These are phyloP conservation scores for Todus mexicanus DNA, from an alignment of 2,797 vertebrate genomes.

Conservation along the genomic window DNA sequence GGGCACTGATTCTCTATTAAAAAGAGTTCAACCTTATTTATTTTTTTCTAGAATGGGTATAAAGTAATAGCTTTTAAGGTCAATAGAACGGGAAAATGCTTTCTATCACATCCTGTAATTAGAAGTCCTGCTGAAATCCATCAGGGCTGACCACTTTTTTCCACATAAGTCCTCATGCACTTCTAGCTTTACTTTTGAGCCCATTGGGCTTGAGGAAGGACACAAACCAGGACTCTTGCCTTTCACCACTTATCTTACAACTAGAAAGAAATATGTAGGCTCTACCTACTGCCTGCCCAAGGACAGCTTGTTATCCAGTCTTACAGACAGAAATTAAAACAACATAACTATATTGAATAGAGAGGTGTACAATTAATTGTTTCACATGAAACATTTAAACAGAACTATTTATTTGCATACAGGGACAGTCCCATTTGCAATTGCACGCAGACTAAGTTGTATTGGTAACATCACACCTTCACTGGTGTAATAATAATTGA, in stretches of 20 bases:
- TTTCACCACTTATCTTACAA: background rate
- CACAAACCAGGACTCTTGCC: background rate
- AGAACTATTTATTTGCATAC: background rate
- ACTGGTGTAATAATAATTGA: background rate
- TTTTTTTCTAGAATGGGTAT: background rate
- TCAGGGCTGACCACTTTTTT: background rate
- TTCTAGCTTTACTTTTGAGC: background rate
- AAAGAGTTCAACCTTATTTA: background rate
- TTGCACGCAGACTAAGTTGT: background rate
- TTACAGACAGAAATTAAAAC: background rate
- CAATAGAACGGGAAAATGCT: background rate
- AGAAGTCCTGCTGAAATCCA: background rate
- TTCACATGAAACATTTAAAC: background rate
- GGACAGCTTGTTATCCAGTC: background rate
- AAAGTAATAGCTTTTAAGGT: background rate
- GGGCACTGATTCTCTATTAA: background rate
- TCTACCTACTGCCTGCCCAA: background rate
- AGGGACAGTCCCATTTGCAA: background rate
- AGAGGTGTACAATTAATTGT: background rate
- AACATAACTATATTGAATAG: background rate
- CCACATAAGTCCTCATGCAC: background rate
- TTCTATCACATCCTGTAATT: background rate
- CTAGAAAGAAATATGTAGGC: background rate
- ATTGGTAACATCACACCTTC: background rate
- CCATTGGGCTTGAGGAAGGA: background rate